phyloP scores from a whole-genome alignment of 2,888 invertebrate genomes.

The Stictocephala bisonia region DNA sequence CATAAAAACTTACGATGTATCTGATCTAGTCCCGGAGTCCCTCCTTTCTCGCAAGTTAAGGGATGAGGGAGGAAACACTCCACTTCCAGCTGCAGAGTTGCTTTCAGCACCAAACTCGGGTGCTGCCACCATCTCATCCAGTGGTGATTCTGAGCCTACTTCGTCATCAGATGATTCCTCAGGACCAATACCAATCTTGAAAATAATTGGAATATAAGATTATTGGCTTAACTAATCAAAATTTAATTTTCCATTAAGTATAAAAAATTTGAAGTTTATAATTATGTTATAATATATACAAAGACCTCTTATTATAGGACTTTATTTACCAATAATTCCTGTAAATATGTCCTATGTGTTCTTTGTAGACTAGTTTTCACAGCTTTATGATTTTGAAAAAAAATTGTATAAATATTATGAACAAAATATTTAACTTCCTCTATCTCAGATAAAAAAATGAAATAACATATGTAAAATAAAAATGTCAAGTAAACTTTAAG shows the following conservation, averaged over 20 bases:
- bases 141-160: slow-evolving; percentile 81
- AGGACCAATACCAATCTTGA: slow-evolving; percentile 66
- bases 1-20: slow-evolving; percentile 76
- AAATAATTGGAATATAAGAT: no score
- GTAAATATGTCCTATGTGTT: no score
- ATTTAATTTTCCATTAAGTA: neutral
- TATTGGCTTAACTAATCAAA: neutral
- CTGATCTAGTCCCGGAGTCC: slow-evolving; percentile 75
- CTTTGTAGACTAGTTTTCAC: no score
- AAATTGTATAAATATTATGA: no score
- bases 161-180: slow-evolving; percentile 88
- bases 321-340: no score
- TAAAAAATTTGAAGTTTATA: neutral
- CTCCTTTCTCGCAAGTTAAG: slow-evolving; percentile 72
- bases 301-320: no score
- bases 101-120: slow-evolving; percentile 66
- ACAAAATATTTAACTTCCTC: no score
- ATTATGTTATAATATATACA: neutral
- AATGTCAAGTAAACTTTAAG: no score
- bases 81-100: slow-evolving; percentile 63
- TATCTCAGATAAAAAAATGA: no score
- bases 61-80: slow-evolving; percentile 73
- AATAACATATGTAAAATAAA: no score
- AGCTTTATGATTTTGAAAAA: no score
- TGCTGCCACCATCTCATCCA: slow-evolving; percentile 75